Percentiles rank a stretch among this genome's conserved stretches.
These are phyloP conservation scores for Ganaspis brasiliensis DNA, from an alignment of 2,888 invertebrate species.

Conservation along the genomic window DNA sequence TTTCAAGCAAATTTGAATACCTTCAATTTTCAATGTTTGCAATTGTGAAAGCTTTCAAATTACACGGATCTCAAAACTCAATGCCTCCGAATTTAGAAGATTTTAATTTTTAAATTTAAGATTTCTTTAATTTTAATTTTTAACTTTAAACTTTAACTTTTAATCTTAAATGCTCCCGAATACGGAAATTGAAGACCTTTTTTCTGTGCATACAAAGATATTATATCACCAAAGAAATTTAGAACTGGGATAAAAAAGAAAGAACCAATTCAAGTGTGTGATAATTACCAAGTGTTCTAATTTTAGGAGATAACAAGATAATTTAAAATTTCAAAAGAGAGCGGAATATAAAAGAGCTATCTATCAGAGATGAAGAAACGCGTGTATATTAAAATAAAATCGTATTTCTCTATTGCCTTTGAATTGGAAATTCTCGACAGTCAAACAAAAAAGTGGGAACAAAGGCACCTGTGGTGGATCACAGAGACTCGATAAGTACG, in stretches of 20 bases:
- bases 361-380: background rate
- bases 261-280: background rate
- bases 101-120: too few relatives aligned
- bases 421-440: constrained; percentile 12
- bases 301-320: background rate
- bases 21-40: background rate
- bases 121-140: too few relatives aligned
- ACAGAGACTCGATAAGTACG: constrained; percentile 8
- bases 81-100: too few relatives aligned
- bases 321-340: background rate
- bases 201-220: too few relatives aligned
- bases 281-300: background rate
- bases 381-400: constrained; percentile 5
- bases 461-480: constrained; percentile 28
- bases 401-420: constrained; percentile 10
- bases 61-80: too few relatives aligned
- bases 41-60: too few relatives aligned
- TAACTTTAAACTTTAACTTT: too few relatives aligned
- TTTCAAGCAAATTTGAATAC: background rate
- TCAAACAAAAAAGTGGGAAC: constrained; percentile 11
- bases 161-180: too few relatives aligned
- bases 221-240: background rate
- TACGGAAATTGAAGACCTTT: too few relatives aligned
- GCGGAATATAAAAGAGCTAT: background rate
- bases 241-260: background rate